Evolutionary conservation across 2,888 invertebrate species (phyloP), one percentile per base, ranked within the genome.

Genomic region (Rhabditoides inermis): DNA sequence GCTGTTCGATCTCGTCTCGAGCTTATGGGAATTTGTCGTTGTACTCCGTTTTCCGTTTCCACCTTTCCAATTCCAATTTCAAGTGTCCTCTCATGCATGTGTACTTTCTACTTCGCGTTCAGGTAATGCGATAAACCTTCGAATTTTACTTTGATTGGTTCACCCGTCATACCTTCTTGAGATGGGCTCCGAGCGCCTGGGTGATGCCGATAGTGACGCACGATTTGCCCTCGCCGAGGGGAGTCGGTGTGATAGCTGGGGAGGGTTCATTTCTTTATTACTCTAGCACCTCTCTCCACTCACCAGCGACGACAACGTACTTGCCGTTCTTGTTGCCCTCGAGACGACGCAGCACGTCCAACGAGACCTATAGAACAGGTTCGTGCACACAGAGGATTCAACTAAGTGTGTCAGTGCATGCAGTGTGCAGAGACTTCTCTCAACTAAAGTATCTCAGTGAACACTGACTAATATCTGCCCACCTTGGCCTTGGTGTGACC

Each of bases 221-320:
- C 72, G 90, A 92, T 81, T 98, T 98, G 28, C 95, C 95, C 81
- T 98, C 95, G 1, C 98, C 98, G n/a, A 98, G 82, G 0, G 95
- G 92, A 0, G 98, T 98, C 0, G 98, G 95, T 0, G 94, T 98
- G 47, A 98, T 94, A 18, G 90, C 88, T 77, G n/a, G n/a, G n/a
- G n/a, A n/a, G n/a, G n/a, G 32, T 46, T 28, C 20, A 23, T 6
- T 22, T 15, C 7, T 28, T 22, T 27, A 18, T 27, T 41, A 4
- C 26, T 12, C 28, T 26, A 32, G 22, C 3, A 35, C 3, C 26
- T n/a, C 10, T 20, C 36, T 41, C 15, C 15, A 28, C 27, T 36
- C n/a, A 60, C 91, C 95, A 49, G 88, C 88, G 3, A 95, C 90
- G 0, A 95, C 90, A 55, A 98, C 84, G 78, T 90, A 95, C 81